A percentile compares a stretch with the other conserved stretches of the same genome.
Conservation (phyloP, 2,113 vertebrate genomes). For the Myotis lucifugus region DNA sequence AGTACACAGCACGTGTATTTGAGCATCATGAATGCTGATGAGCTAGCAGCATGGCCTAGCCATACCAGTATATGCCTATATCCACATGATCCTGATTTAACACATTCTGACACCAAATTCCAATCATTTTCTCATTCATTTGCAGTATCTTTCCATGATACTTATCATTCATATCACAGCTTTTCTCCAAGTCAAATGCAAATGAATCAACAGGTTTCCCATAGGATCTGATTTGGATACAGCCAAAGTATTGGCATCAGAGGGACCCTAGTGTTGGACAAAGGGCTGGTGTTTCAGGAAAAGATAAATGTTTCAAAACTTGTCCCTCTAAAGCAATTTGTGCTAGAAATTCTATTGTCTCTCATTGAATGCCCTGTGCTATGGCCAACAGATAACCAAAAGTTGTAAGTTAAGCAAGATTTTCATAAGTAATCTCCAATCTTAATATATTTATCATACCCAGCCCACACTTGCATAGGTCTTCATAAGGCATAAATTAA, state of each 20-base stretch:
- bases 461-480: background rate
- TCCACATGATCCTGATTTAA: background rate
- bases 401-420: background rate
- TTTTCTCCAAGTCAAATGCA: slow-evolving; percentile 17
- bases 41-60: background rate
- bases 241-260: background rate
- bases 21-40: background rate
- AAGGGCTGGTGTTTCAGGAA: background rate
- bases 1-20: background rate
- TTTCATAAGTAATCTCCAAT: background rate
- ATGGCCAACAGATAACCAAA: background rate
- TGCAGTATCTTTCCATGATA: background rate
- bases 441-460: background rate
- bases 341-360: background rate
- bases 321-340: background rate
- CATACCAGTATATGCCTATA: background rate
- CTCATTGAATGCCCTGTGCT: background rate
- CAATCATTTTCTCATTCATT: background rate
- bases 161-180: background rate
- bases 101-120: background rate
- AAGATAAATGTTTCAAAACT: background rate
- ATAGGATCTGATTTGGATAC: background rate
- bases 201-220: background rate
- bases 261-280: background rate
- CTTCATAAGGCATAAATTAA: background rate